A percentile compares a stretch with the other conserved stretches of the same genome.
Conservation (phyloP, 2,797 vertebrate genomes). For the Acanthis flammea region DNA sequence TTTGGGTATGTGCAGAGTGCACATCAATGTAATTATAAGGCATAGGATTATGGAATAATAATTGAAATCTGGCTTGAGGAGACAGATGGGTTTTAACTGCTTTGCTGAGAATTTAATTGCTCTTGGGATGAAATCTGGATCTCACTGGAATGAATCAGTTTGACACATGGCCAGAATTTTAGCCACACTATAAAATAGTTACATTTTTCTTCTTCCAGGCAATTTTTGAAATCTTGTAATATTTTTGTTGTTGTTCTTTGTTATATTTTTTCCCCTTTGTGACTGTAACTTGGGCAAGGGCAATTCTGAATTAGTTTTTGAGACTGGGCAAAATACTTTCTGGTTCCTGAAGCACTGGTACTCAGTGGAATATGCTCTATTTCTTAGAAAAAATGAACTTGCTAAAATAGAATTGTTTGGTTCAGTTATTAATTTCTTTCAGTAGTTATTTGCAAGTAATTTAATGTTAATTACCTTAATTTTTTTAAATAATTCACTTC, state of each 20-base stretch:
- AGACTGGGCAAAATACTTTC: not conserved
- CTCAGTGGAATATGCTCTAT: not conserved
- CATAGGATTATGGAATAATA: not conserved
- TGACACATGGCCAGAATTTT: not conserved
- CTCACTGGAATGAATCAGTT: not conserved
- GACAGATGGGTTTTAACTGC: constrained; percentile 23
- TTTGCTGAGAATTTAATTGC: constrained; percentile 28
- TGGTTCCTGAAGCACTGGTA: not conserved
- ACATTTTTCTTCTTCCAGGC: not conserved
- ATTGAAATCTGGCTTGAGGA: not conserved
- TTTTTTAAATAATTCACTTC: not conserved
- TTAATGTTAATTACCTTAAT: not conserved
- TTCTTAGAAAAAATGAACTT: not conserved
- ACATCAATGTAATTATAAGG: not conserved
- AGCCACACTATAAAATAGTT: not conserved
- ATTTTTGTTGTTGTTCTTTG: not conserved
- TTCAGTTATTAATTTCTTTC: not conserved
- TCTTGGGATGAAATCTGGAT: not conserved
- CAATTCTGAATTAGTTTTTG: not conserved
- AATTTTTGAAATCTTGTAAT: not conserved
- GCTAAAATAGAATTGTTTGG: not conserved
- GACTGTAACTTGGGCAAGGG: not conserved
- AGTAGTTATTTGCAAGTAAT: not conserved
- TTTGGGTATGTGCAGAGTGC: not conserved
- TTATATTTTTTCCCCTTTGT: not conserved